Evolutionary conservation across 2,888 invertebrate species (phyloP), one percentile per base, ranked within the genome.

Genomic region (Lasioglossum oenotherae): DNA sequence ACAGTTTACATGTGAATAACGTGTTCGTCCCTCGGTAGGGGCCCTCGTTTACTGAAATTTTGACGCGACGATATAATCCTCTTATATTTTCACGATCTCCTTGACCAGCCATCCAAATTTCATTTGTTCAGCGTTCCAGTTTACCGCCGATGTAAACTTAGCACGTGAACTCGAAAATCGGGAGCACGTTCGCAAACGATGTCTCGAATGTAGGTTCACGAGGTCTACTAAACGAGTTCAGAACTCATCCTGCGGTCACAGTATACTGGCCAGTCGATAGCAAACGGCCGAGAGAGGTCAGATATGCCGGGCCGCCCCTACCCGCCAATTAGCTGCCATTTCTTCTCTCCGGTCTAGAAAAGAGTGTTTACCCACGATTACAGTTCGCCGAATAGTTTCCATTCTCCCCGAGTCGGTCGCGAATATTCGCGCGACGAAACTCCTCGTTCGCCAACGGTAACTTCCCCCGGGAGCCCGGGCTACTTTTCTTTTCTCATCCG

Each of bases 381-480:
- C 49, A 14, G 49, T 77, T 46, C 72, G 46, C 27, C n/a, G 72
- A 73, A 73, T 19, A 49, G 69, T 38, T 71, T 12, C 69, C n/a
- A 69, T 69, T 49, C 67, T 60, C 35, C 14, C 44, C n/a, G 19
- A 60, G 14, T 31, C 31, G 38, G 57, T 31, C 5, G 31, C 38
- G 38, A 84, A 83, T 71, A 74, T 78, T 71, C 60, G 71, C 16
- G 19, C 31, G 67, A 5, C 23, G 10, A 69, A 23, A 69, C 67
- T 35, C 31, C 31, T 31, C 27, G 27, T 64, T 64, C 60, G 27
- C 16, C 60, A 31, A 16, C 16, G 27, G 16, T 16, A 64, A 27
- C 60, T 31, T 14, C 64, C 64, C 60, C 4, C 12, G 16, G 27
- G 31, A 27, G 27, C 14, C 27, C 14, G 14, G 31, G 64, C 31